Evolutionary conservation across 2,113 vertebrate genomes (phyloP), one percentile per base, ranked within the genome.

Genomic region (Neotoma lepida): DNA sequence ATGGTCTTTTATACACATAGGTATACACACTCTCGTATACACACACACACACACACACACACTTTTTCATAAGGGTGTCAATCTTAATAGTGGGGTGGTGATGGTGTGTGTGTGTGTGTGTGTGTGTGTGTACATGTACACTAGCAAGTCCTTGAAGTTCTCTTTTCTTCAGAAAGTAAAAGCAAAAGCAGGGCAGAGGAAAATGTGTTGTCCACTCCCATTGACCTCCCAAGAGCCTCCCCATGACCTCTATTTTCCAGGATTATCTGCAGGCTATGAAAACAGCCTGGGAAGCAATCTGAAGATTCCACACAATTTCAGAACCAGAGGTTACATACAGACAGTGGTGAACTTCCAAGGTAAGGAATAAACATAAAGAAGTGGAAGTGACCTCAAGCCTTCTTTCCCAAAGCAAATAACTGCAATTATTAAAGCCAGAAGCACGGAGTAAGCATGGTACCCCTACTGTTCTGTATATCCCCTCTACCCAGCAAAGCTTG

Each of bases 1-100:
- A 92, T 58, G 44, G 24, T 68, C 14, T 58, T 94, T 96, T 91
- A 93, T 77, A 87, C 41, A 89, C 41, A 89, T n/a, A 71, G 41
- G 7, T 10, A 46, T 44, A 28, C 26, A 13, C 41, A 74, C 68
- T 39, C 35, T 71, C 0, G 24, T 58, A n/a, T 14, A 20, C 0
- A 6, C 78, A 56, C 78, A 39, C 33, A 78, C 51, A 5, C 1
- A 51, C 44, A 46, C 26, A 76, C 73, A 17, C 41, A 74, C 2
- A 3, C 9, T 12, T 81, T 81, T 81, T 26, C 51, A 39, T 56
- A 49, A 76, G 35, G 13, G 54, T 58, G n/a, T 82, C 54, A 82
- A 0, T 13, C 22, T 81, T n/a, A 82, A 58, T 22, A 61, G 54
- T 39, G 56, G 14, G 22, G 14, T 61, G 26, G n/a, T 17, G 1